Base-by-base conservation (phyloP, 2,888 invertebrate genomes). In the Arge pagana region DNA sequence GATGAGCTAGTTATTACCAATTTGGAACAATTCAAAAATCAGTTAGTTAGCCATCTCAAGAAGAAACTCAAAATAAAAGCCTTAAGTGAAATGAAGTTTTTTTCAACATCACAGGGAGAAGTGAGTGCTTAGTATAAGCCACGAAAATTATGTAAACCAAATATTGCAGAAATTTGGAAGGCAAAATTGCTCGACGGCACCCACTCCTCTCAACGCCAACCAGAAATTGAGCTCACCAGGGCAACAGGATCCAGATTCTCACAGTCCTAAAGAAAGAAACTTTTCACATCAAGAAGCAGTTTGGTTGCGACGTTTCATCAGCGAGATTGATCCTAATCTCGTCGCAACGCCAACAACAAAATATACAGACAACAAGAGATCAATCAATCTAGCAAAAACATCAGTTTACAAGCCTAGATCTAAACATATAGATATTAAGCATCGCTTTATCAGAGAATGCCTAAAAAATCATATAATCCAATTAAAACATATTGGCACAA, bases 241-340 rank as follows among this genome's bases (percentile, higher is more conserved):
- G 5, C 19, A 7, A 18, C n/a, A 21, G 16, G 65, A 64, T 53
- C 52, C 60, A 23, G 58, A 60, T 36, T 64, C 60, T 5, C 53
- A 56, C 23, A 61, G 66, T 28, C 13, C 37, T 6, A 48, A 50
- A 13, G 57, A 62, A 11, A 45, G 67, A 48, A 60, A 56, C 40
- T 67, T n/a, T n/a, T n/a, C n/a, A n/a, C n/a, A n/a, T 4, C 61
- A 64, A 56, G 67, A 67, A 42, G 53, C 62, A 4, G 48, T 62
- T 15, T 61, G 64, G 57, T 26, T 65, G 19, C 40, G 58, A 42
- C 31, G 54, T 5, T n/a, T 60, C 3, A 7, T 42, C 8, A 33
- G n/a, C 15, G 55, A 58, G 35, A 28, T 58, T n/a, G 54, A 43
- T 30, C 53, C 35, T 7, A 23, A 13, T n/a, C 10, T 33, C 8